phyloP scores from a whole-genome alignment of 2,888 invertebrate genomes.

The Caenorhabditis macrosperma region DNA sequence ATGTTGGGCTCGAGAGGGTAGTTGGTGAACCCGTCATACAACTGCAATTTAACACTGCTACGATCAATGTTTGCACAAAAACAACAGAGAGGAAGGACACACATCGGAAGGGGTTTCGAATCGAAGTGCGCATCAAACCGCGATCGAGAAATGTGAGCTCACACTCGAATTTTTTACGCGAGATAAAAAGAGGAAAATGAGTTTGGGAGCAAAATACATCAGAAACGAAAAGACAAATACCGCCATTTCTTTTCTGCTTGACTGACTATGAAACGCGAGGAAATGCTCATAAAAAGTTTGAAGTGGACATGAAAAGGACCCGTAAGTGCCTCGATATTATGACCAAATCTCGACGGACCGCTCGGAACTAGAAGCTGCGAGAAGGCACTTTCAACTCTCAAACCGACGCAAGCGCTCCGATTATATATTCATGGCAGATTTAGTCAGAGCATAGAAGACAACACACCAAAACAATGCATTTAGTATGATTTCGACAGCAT shows the following conservation, averaged over 20 bases:
- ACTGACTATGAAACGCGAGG: conserved; percentile 23
- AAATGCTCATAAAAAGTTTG: conserved; percentile 47
- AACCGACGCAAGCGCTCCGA: conserved; percentile 11
- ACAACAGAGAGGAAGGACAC: conserved; percentile 6
- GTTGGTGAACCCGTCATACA: conserved; percentile 76
- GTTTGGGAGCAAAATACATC: not conserved
- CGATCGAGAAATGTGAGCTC: not conserved
- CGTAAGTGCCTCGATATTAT: conserved; percentile 55
- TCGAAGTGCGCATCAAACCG: not conserved
- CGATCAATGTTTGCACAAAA: conserved; percentile 35
- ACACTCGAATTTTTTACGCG: not conserved
- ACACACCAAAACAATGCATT: conserved; percentile 35
- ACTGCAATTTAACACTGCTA: conserved; percentile 66
- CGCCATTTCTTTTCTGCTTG: conserved; percentile 22
- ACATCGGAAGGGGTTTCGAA: not conserved
- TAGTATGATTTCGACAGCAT: conserved; percentile 14
- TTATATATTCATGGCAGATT: conserved; percentile 47
- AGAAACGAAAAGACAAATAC: not conserved
- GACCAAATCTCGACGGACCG: conserved; percentile 51
- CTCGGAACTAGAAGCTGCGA: conserved; percentile 14
- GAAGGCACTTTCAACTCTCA: conserved; percentile 3
- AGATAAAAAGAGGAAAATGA: conserved; percentile 7
- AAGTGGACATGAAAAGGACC: conserved; percentile 49
- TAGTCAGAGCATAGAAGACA: conserved; percentile 6
- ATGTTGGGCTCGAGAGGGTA: conserved; percentile 74